Evolutionary conservation across 23 tunicate genomes (phyloP).

Genomic region (Halocynthia roretzi): DNA sequence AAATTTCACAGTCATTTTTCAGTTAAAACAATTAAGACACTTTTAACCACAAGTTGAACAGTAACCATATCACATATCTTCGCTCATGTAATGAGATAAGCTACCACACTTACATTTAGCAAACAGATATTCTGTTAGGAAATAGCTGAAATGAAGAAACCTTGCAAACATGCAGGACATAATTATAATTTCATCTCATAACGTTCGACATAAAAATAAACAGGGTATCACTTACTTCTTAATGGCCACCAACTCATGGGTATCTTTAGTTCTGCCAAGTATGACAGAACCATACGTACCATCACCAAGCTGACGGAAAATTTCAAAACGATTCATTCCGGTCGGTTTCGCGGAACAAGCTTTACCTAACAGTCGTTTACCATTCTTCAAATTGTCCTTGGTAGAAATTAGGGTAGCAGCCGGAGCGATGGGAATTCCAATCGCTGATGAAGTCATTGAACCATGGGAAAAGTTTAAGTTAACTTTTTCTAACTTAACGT

Average conservation of each 20-base stretch:
- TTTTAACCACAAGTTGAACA: too few relatives aligned
- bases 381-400: neutral
- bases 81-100: neutral
- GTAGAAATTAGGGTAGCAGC: neutral
- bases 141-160: too few relatives aligned
- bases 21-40: too few relatives aligned
- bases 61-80: too few relatives aligned
- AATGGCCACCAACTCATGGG: slow-evolving; percentile 81
- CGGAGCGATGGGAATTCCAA: neutral
- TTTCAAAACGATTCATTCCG: slow-evolving; percentile 13
- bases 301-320: slow-evolving; percentile 73
- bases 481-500: too few relatives aligned
- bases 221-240: slow-evolving; percentile 61
- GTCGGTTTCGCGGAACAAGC: neutral
- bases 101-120: too few relatives aligned
- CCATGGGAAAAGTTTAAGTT: too few relatives aligned
- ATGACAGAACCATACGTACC: slow-evolving; percentile 88
- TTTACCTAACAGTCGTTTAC: neutral
- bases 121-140: too few relatives aligned
- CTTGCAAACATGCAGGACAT: too few relatives aligned
- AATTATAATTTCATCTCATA: too few relatives aligned
- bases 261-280: slow-evolving; percentile 48
- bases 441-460: neutral
- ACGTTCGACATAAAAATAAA: too few relatives aligned
- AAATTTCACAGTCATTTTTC: too few relatives aligned